Conservation (phyloP, 1,140 invertebrate species). For the Sarcophaga peregrina region DNA sequence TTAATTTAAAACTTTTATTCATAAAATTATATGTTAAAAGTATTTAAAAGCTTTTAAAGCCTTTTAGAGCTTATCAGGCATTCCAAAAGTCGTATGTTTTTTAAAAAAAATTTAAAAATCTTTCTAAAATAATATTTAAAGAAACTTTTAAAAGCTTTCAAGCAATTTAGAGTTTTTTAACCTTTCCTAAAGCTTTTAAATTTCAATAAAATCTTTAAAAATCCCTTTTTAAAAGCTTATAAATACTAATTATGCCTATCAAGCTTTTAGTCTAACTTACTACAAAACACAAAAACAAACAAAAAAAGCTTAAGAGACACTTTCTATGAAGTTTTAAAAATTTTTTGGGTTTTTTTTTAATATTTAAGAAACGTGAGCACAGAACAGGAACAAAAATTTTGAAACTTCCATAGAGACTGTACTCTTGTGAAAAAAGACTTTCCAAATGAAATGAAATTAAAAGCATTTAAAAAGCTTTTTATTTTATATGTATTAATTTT, state of each 20-base stretch:
- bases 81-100: background rate
- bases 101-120: background rate
- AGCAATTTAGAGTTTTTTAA: background rate
- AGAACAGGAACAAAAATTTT: conserved; percentile 48
- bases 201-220: conserved; percentile 45
- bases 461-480: conserved; percentile 50
- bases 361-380: conserved; percentile 41
- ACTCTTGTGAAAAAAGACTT: conserved; percentile 34
- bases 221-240: conserved; percentile 34
- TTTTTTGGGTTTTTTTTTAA: conserved; percentile 36
- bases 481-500: conserved; percentile 49
- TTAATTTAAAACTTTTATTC: no score
- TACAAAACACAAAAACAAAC: no score
- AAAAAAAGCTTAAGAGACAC: conserved; percentile 46
- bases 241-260: conserved; percentile 11
- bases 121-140: background rate
- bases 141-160: no score
- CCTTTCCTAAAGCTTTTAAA: conserved; percentile 34
- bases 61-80: background rate
- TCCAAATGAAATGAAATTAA: conserved; percentile 43
- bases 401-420: conserved; percentile 65
- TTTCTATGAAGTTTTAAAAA: conserved; percentile 66
- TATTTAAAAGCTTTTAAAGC: background rate
- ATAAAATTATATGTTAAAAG: no score
- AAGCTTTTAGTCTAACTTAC: background rate